These are phyloP conservation scores for Congeria kusceri DNA, from an alignment of 2,888 invertebrate genomes.

Conservation along the genomic window DNA sequence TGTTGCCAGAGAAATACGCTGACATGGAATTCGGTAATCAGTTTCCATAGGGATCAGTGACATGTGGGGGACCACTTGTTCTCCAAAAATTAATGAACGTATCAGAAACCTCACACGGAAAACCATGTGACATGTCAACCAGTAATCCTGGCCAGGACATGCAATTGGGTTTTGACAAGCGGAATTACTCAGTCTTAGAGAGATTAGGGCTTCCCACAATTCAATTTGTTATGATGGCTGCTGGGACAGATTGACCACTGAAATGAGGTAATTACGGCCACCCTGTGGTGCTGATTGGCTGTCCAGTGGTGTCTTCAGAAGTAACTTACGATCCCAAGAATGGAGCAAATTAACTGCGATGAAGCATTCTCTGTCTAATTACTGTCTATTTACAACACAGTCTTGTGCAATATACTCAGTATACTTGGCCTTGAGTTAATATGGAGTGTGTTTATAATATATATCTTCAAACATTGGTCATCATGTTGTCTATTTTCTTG, in stretches of 20 bases:
- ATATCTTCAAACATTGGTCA: no score
- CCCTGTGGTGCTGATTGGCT: no score
- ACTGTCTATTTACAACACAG: no score
- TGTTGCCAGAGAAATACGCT: conserved; percentile 28
- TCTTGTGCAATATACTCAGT: no score
- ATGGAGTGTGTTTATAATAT: no score
- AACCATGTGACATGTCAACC: conserved; percentile 25
- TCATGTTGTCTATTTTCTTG: no score
- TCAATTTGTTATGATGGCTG: conserved; percentile 32
- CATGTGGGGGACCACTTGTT: conserved; percentile 19
- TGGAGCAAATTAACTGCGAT: no score
- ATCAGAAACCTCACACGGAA: conserved; percentile 22
- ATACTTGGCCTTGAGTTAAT: no score
- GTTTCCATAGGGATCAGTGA: conserved; percentile 8
- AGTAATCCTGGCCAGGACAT: conserved; percentile 14
- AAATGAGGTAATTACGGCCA: conserved; percentile 26
- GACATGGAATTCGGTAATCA: conserved; percentile 39
- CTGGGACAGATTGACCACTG: conserved; percentile 40
- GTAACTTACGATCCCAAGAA: not conserved
- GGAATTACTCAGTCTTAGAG: conserved; percentile 28
- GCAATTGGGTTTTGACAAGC: conserved; percentile 35
- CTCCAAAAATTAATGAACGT: conserved; percentile 29
- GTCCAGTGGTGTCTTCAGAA: conserved; percentile 5
- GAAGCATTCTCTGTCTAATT: no score
- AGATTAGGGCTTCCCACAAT: conserved; percentile 38